A percentile compares a stretch with the other conserved stretches of the same genome.
phyloP scores from a whole-genome alignment of 2,113 vertebrate species.

The Centropus unirufus region DNA sequence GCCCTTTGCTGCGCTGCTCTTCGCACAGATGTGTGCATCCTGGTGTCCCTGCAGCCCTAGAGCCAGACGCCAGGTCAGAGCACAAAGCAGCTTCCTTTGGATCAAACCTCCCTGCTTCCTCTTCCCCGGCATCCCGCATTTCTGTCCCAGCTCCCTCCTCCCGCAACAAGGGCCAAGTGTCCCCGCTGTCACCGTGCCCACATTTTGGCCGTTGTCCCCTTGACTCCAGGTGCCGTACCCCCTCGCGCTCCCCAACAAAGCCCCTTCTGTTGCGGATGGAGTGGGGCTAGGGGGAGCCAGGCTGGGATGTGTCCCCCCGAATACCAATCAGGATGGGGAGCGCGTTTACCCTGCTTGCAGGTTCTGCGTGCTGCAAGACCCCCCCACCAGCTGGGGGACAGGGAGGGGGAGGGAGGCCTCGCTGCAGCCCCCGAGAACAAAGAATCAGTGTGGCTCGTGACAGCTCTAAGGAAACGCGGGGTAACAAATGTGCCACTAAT shows the following conservation, averaged over 20 bases:
- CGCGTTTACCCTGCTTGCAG: not conserved
- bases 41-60: not conserved
- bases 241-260: slow-evolving; percentile 28
- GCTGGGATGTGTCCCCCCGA: slow-evolving; percentile 14
- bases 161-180: not conserved
- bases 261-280: slow-evolving; percentile 51
- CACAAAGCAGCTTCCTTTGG: not conserved
- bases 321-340: slow-evolving; percentile 64
- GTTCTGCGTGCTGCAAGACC: not conserved
- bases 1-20: not conserved
- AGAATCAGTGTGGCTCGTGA: slow-evolving; percentile 69
- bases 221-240: not conserved
- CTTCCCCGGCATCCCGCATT: not conserved
- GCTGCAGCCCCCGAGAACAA: slow-evolving; percentile 25
- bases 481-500: slow-evolving; percentile 73
- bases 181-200: not conserved
- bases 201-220: not conserved
- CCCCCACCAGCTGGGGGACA: not conserved
- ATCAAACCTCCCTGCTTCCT: not conserved
- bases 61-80: not conserved
- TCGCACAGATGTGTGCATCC: not conserved
- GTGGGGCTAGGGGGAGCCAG: not conserved
- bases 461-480: slow-evolving; percentile 62
- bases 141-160: not conserved
- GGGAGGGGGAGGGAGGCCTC: slow-evolving; percentile 11